Evolutionary conservation across 2,797 vertebrate genomes (phyloP).

Genomic region (Natrix natrix): DNA sequence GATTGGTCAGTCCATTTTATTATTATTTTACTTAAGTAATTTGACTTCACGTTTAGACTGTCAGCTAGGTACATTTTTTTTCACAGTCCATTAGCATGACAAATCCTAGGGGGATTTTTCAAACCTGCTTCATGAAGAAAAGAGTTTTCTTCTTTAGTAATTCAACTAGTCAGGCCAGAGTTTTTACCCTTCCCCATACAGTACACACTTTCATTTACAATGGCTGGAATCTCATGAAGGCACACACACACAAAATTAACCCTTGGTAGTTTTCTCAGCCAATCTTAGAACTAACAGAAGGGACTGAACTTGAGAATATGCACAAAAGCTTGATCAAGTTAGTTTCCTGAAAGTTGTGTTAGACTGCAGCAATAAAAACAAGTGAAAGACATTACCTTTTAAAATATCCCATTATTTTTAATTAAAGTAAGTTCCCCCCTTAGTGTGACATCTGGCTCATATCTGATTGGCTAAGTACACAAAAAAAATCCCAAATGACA

Average conservation of each 20-base stretch:
- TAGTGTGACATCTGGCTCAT: neutral
- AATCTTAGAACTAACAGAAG: neutral
- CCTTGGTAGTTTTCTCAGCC: neutral
- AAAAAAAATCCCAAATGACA: neutral
- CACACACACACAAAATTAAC: neutral
- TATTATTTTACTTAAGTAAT: constrained; percentile 18
- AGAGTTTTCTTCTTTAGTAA: constrained; percentile 26
- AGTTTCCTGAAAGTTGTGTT: neutral
- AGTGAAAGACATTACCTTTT: neutral
- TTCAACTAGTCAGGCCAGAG: constrained; percentile 1
- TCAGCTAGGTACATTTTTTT: neutral
- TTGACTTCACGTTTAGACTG: constrained; percentile 1
- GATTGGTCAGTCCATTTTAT: neutral
- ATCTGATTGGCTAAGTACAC: neutral
- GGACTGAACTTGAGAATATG: neutral
- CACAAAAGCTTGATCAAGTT: neutral
- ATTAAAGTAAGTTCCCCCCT: neutral
- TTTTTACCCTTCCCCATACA: neutral
- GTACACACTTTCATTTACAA: neutral
- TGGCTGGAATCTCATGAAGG: neutral
- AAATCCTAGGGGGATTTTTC: constrained; percentile 35
- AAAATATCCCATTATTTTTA: neutral
- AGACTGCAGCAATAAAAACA: neutral
- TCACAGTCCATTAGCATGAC: constrained; percentile 30
- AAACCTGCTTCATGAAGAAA: constrained; percentile 43